phyloP scores from a whole-genome alignment of 2,888 invertebrate species.

The Chrysina gloriosa region DNA sequence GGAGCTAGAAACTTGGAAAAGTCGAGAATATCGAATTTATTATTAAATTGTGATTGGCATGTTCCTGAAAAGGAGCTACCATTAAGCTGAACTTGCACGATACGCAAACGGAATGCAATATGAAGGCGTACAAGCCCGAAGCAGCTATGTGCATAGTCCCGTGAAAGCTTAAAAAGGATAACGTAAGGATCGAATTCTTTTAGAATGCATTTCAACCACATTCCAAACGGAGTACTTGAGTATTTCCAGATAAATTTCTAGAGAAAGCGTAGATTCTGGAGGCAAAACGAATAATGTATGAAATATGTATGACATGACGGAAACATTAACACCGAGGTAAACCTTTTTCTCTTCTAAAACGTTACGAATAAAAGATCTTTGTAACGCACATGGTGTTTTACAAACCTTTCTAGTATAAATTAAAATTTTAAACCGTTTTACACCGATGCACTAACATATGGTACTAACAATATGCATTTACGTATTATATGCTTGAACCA shows the following conservation, averaged over 20 bases:
- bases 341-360: no score
- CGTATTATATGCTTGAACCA: no score
- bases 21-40: not conserved
- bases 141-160: not conserved
- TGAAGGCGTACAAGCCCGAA: not conserved
- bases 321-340: no score
- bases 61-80: not conserved
- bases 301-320: not conserved
- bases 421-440: no score
- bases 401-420: no score
- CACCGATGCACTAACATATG: no score
- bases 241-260: not conserved
- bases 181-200: not conserved
- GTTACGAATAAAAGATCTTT: no score
- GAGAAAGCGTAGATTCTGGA: not conserved
- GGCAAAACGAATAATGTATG: not conserved
- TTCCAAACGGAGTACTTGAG: not conserved
- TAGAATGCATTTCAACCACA: not conserved
- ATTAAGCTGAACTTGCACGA: not conserved
- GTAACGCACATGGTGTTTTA: no score
- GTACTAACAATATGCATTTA: no score
- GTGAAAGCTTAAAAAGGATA: not conserved
- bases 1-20: not conserved
- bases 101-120: constrained; percentile 14
- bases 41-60: not conserved